Base-by-base conservation (phyloP, 2,888 invertebrate genomes). In the Coleophora flavipennella region DNA sequence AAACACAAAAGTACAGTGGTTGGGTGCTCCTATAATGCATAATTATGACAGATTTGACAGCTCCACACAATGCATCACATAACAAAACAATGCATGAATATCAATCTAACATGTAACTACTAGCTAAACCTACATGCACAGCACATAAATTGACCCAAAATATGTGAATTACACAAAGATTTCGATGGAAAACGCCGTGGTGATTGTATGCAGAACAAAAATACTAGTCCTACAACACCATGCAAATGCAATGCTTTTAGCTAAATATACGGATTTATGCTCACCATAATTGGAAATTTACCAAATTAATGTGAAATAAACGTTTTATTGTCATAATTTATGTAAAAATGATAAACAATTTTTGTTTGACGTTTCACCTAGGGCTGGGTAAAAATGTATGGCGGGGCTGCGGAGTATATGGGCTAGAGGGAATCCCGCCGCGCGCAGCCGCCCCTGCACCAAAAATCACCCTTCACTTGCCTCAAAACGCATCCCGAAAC, bases 301-400 rank as follows among this genome's bases (percentile, higher is more conserved):
- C 33, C 37, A 41, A 49, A 45, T 47, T 42, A 39, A 32, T 34
- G n/a, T 36, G 13, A 42, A 31, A 44, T 32, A 45, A 34, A 40
- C 40, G 44, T 50, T 53, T 55, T 60, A 53, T 49, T 36, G 20
- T 33, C 44, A 41, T 46, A 44, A 46, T 53, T 51, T 34, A 43
- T 50, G 49, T 48, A 46, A 67, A 67, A 70, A 61, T 61, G 50
- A 63, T 63, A 64, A 70, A 70, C 64, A 69, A 71, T 72, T 56
- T n/a, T 56, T 48, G 51, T 74, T 77, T 84, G 84, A 84, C 84
- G 76, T 84, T 84, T 83, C 77, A 77, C 74, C 69, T 62, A 78
- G 59, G 65, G 70, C 69, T 76, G 59, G 69, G 68, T 63, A 61
- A 70, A 69, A 72, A 77, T 81, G 68, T 80, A 84, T 83, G 84